phyloP scores from a whole-genome alignment of 2,888 invertebrate genomes.

The Pyrochroa serraticornis region DNA sequence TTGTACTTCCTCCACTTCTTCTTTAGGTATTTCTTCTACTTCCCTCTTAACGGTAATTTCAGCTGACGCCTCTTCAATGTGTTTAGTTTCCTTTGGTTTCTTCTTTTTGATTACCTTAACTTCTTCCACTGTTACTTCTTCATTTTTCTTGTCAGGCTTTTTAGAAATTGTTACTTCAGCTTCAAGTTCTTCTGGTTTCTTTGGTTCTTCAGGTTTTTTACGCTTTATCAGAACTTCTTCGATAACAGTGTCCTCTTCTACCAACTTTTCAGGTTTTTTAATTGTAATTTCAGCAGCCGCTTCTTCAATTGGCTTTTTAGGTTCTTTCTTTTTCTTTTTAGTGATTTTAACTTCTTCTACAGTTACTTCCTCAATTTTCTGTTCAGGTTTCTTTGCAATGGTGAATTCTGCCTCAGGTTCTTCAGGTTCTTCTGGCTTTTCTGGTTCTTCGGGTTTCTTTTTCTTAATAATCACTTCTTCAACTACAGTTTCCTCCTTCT shows the following conservation, averaged over 20 bases:
- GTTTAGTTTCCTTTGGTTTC: conserved; percentile 33
- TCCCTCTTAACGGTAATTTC: conserved; percentile 39
- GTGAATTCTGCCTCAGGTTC: conserved; percentile 68
- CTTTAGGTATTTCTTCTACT: conserved; percentile 39
- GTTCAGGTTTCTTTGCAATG: conserved; percentile 65
- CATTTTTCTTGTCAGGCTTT: conserved; percentile 62
- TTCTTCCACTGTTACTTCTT: conserved; percentile 67
- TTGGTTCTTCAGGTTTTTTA: conserved; percentile 33
- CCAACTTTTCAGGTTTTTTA: conserved; percentile 34
- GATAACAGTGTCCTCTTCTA: conserved; percentile 34
- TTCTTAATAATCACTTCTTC: conserved; percentile 41
- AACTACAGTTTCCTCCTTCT: conserved; percentile 38
- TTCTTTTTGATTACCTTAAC: conserved; percentile 58
- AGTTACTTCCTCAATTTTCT: conserved; percentile 53
- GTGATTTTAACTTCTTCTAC: conserved; percentile 31
- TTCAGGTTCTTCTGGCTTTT: conserved; percentile 61
- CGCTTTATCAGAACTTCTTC: conserved; percentile 35
- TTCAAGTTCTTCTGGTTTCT: conserved; percentile 53
- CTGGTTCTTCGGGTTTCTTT: conserved; percentile 36
- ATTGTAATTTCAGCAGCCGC: conserved; percentile 10
- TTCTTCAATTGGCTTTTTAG: conserved; percentile 5
- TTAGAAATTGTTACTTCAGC: conserved; percentile 27
- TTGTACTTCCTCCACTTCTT: conserved; percentile 52
- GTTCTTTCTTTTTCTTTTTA: conserved; percentile 8
- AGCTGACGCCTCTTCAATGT: conserved; percentile 31